Evolutionary conservation across 2,888 invertebrate genomes (phyloP), one percentile per base, ranked within the genome.

Genomic region (Drosophila flavopinicola): DNA sequence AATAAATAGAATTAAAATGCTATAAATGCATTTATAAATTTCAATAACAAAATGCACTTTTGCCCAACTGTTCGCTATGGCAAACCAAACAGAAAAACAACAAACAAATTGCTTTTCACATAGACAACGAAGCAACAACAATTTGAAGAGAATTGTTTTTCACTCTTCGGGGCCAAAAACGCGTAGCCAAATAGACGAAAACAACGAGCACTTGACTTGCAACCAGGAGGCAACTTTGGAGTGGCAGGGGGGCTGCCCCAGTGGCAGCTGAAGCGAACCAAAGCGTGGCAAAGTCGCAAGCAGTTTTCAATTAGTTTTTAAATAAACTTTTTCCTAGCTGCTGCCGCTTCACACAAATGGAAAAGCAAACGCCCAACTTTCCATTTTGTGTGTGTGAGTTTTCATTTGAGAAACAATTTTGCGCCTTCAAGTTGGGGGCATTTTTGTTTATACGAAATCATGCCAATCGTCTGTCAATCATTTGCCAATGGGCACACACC

Each of bases 391-490:
- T 54, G 60, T 54, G 60, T 33, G 72, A 35, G 63, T 64, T 67
- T 67, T 67, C 51, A 44, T 49, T 60, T 66, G 52, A 58, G 67
- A 56, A 68, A 47, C 54, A 53, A 52, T 56, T 73, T 76, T 69
- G 68, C 73, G 68, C 61, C 74, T 66, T 51, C 48, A 56, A 49
- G 52, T 57, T 52, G 48, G 27, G 33, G 30, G 45, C 67, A 49
- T 73, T 79, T n/a, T 84, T 88, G 85, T 89, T 88, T 89, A 88
- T 77, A 88, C 72, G 86, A 79, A 88, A 84, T 87, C 85, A 88
- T 88, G 88, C 89, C 88, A 89, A 89, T 89, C 89, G 89, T 78
- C 80, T 89, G 88, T 89, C 88, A 89, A 89, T 89, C 88, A 89
- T 76, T 75, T 67, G 75, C 75, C 66, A 80, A 80, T 85, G 65